phyloP scores from a whole-genome alignment of 2,113 vertebrate species.

The Cervus canadensis region DNA sequence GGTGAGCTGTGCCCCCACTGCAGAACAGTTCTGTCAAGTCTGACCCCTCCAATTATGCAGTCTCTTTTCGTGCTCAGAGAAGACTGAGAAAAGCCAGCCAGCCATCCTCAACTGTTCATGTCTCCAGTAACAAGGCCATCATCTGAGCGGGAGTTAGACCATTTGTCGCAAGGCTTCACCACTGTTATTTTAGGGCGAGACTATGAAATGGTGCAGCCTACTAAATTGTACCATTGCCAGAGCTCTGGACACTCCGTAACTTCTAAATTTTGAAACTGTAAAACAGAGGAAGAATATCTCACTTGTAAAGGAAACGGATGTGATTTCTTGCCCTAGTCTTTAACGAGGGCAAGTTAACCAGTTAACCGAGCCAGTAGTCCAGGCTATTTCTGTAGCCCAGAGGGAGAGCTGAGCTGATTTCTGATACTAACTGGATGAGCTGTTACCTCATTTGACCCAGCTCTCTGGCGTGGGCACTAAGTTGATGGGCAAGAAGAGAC shows the following conservation, averaged over 20 bases:
- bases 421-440: slow-evolving; percentile 35
- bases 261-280: slow-evolving; percentile 53
- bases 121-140: slow-evolving; percentile 69
- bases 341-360: slow-evolving; percentile 49
- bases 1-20: not conserved
- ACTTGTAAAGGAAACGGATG: slow-evolving; percentile 52
- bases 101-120: slow-evolving; percentile 57
- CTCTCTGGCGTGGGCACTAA: not conserved
- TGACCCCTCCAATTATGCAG: slow-evolving; percentile 47
- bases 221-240: slow-evolving; percentile 50
- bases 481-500: not conserved
- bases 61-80: slow-evolving; percentile 27
- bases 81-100: not conserved
- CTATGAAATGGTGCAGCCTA: slow-evolving; percentile 31
- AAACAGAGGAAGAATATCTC: slow-evolving; percentile 3
- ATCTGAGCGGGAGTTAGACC: slow-evolving; percentile 36
- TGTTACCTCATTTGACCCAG: slow-evolving; percentile 10
- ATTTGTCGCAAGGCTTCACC: slow-evolving; percentile 55
- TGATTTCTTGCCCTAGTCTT: slow-evolving; percentile 59
- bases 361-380: slow-evolving; percentile 56
- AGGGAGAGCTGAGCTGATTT: slow-evolving; percentile 54
- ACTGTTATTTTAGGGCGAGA: slow-evolving; percentile 45
- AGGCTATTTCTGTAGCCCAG: slow-evolving; percentile 57
- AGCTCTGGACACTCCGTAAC: slow-evolving; percentile 46
- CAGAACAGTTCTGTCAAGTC: not conserved